These are phyloP conservation scores for Scaeva pyrastri DNA, from an alignment of 2,888 invertebrate species.

Conservation along the genomic window DNA sequence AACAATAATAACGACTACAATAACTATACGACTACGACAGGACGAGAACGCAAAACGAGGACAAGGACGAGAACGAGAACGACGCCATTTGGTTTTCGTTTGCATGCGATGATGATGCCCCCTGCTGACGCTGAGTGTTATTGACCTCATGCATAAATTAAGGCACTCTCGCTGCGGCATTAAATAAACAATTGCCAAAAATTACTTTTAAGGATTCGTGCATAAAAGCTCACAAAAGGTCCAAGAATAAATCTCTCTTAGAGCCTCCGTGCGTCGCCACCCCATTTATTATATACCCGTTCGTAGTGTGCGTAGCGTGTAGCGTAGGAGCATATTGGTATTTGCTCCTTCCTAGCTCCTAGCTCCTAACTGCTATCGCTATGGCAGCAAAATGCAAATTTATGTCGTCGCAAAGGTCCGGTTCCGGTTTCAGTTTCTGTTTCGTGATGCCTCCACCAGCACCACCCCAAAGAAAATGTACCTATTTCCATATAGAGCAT, in stretches of 20 bases:
- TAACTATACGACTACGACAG: not conserved
- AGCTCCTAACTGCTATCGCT: not conserved
- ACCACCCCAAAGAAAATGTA: slow-evolving; percentile 13
- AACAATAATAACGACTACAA: not conserved
- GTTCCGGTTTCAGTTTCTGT: slow-evolving; percentile 40
- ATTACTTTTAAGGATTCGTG: slow-evolving; percentile 62
- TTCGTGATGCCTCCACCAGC: not conserved
- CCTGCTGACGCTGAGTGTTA: not conserved
- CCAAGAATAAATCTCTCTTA: slow-evolving; percentile 53
- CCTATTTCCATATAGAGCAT: slow-evolving; percentile 32
- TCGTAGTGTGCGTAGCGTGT: no score
- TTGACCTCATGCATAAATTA: slow-evolving; percentile 62
- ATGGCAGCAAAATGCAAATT: slow-evolving; percentile 66
- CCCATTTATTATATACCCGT: slow-evolving; percentile 26
- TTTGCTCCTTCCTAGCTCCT: not conserved
- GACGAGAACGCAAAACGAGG: not conserved
- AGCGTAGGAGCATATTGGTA: slow-evolving; percentile 54
- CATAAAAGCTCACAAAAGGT: slow-evolving; percentile 13
- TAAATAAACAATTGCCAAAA: slow-evolving; percentile 69
- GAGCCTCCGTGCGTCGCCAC: slow-evolving; percentile 22
- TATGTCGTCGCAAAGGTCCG: slow-evolving; percentile 10
- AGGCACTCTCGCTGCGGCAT: slow-evolving; percentile 25
- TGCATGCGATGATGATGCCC: not conserved
- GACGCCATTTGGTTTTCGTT: slow-evolving; percentile 15
- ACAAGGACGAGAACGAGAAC: no score